These are phyloP conservation scores for Malaclemys terrapin DNA, from an alignment of 2,113 vertebrate species.

Conservation along the genomic window DNA sequence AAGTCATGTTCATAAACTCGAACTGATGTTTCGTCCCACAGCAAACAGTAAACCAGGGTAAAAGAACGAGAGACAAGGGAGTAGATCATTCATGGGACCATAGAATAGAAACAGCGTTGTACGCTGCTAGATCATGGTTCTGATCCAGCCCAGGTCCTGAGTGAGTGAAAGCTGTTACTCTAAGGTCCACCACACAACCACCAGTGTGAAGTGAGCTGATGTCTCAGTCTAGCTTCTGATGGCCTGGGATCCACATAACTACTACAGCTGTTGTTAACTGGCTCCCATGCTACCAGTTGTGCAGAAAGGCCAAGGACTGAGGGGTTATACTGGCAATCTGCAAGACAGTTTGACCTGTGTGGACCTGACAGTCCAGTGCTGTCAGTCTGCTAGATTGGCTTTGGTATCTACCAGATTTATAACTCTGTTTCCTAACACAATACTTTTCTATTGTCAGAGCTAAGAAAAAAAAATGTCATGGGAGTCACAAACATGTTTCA, in stretches of 20 bases:
- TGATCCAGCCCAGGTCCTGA: not conserved
- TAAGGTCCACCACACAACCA: accelerated
- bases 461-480: not conserved
- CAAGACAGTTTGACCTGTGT: not conserved
- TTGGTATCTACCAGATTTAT: not conserved
- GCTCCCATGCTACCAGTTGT: not conserved
- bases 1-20: not conserved
- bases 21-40: not conserved
- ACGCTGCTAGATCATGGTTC: accelerated
- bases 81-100: not conserved
- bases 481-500: not conserved
- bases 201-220: accelerated
- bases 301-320: not conserved
- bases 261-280: not conserved
- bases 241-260: not conserved
- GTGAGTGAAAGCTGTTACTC: not conserved
- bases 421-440: not conserved
- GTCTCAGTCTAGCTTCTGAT: not conserved
- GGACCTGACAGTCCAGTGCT: not conserved
- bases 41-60: not conserved
- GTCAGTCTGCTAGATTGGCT: not conserved
- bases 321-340: not conserved
- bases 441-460: not conserved
- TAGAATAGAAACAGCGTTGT: not conserved
- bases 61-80: not conserved